Conservation (phyloP, 1,140 invertebrate species). For the Megathymus violae region DNA sequence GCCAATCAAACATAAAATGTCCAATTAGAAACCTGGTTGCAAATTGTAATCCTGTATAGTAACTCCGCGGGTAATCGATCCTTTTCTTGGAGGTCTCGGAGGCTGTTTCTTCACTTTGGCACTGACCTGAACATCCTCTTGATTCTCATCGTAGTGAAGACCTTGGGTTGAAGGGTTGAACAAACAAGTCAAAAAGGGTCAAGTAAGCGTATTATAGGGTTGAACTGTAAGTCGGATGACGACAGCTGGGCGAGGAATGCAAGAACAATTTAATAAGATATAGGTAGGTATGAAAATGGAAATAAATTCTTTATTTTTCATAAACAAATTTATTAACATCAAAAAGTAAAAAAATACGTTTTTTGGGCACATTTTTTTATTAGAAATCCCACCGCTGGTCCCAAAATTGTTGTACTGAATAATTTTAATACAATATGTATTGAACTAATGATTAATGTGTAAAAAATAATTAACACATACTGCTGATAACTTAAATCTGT, state of each 20-base stretch:
- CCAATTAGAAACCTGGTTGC: slow-evolving; percentile 61
- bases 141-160: slow-evolving; percentile 91
- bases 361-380: no score
- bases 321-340: no score
- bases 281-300: not conserved
- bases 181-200: slow-evolving; percentile 41
- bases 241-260: slow-evolving; percentile 17
- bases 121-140: slow-evolving; percentile 63
- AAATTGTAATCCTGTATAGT: slow-evolving; percentile 72
- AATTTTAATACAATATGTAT: no score
- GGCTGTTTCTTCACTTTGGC: slow-evolving; percentile 85
- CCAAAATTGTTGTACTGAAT: no score
- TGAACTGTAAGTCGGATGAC: not conserved
- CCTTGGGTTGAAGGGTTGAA: slow-evolving; percentile 80
- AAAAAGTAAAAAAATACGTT: no score
- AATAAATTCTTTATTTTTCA: not conserved
- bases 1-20: slow-evolving; percentile 5
- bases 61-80: slow-evolving; percentile 87
- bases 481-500: no score
- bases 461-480: no score
- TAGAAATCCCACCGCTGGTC: not conserved
- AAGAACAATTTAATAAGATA: slow-evolving; percentile 10
- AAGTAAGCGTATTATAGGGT: slow-evolving; percentile 28
- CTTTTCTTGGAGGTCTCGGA: slow-evolving; percentile 89
- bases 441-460: no score